Evolutionary conservation across 2,888 invertebrate genomes (phyloP), one percentile per base, ranked within the genome.

Genomic region (Limnephilus auricula): DNA sequence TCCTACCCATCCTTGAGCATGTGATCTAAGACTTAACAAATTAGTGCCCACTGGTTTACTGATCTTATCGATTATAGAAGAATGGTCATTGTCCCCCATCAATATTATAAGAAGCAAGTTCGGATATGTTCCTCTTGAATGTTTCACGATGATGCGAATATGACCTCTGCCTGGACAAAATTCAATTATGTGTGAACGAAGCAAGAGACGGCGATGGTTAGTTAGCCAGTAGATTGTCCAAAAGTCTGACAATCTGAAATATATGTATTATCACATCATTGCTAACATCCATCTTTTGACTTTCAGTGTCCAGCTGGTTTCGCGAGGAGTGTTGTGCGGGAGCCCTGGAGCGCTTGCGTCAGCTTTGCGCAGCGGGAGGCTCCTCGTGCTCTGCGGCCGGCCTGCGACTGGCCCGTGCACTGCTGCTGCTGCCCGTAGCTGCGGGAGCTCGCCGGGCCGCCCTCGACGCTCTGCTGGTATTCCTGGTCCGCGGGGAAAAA

Each of bases 381-480:
- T 96, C 96, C 92, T 96, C 96, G 93, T 96, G 96, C 95, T 96
- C 96, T 94, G 97, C 97, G 94, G 95, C 97, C 93, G 97, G 97
- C 93, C 95, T 96, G 91, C 94, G 95, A 92, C 96, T 97, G 92
- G 96, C 96, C 65, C 94, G 96, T 91, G 96, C 96, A 30, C 96
- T 97, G 93, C 95, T 96, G 94, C 95, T 96, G 9, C 94, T 94
- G 10, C 89, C 88, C 18, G 30, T 96, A 12, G 94, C 94, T 6
- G 91, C 93, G 37, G 89, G 91, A 15, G 89, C 92, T 87, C 50
- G 90, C 45, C 89, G 89, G 40, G 31, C 78, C 2, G 92, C 91
- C 0, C 65, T 91, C 30, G 93, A 93, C 50, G 90, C 91, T 0
- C 83, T 91, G 40, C 82, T 93, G 13, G 92, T 93, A 10, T 65